Conservation (phyloP, 2,797 vertebrate species). For the Halcyon badia region DNA sequence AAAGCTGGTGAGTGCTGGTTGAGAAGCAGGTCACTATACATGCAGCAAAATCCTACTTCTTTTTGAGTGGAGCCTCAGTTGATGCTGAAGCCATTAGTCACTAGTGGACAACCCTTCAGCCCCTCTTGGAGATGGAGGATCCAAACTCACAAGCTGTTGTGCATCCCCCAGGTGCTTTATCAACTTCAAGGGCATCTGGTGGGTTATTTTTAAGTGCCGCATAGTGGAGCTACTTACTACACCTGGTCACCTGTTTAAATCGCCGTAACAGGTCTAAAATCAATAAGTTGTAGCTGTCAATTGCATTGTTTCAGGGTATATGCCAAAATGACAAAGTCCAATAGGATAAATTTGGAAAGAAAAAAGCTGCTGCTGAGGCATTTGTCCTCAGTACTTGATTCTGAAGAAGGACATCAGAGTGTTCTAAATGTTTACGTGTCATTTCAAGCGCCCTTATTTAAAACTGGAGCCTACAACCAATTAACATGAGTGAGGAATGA, state of each 20-base stretch:
- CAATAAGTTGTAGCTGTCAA: neutral
- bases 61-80: neutral
- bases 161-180: neutral
- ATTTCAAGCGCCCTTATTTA: neutral
- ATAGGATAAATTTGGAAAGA: conserved; percentile 2
- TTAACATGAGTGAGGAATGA: conserved; percentile 40
- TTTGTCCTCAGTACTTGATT: neutral
- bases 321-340: neutral
- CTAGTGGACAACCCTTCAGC: neutral
- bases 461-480: conserved; percentile 15
- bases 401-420: neutral
- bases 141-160: neutral
- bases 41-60: neutral
- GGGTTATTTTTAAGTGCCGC: neutral
- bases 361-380: neutral
- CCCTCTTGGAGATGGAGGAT: neutral
- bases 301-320: neutral
- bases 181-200: neutral
- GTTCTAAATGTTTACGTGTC: neutral
- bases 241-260: neutral
- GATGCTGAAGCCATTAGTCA: accelerated
- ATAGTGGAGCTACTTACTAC: neutral
- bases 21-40: neutral
- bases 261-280: neutral
- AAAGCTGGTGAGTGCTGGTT: neutral